A percentile compares a stretch with the other conserved stretches of the same genome.
These are phyloP conservation scores for Centroberyx gerrardi DNA, from an alignment of 2,797 vertebrate genomes.

Conservation along the genomic window DNA sequence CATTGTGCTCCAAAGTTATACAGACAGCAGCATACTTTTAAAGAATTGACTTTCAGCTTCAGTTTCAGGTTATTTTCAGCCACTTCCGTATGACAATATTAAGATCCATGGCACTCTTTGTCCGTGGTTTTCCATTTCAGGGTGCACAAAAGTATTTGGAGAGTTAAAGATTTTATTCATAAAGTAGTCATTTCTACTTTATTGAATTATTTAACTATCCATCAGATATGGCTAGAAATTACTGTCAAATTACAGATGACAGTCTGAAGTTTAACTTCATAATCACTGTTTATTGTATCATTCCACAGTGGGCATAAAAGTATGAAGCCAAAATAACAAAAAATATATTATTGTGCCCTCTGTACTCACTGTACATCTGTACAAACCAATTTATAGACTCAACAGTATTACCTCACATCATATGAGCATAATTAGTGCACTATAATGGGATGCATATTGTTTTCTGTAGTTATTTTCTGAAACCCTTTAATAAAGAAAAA, in stretches of 20 bases:
- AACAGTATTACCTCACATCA: no score
- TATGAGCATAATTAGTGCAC: background rate
- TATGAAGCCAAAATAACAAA: background rate
- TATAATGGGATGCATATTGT: background rate
- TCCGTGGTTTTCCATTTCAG: background rate
- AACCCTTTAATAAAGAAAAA: background rate
- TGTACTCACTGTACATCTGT: no score
- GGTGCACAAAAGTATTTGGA: background rate
- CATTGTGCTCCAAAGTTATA: background rate
- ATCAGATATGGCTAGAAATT: background rate
- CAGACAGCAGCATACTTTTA: background rate
- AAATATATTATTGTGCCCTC: no score
- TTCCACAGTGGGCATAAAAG: background rate
- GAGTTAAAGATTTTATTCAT: background rate
- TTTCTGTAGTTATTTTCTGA: background rate
- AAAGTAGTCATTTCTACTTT: background rate
- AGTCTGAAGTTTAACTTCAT: background rate
- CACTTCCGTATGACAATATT: no score
- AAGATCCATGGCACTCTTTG: background rate
- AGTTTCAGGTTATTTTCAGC: background rate
- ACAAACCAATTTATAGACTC: no score
- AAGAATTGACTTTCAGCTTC: background rate
- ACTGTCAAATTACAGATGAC: background rate
- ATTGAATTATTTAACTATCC: background rate
- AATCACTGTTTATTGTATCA: conserved; percentile 3